Conservation (phyloP, 2,797 vertebrate species). For the Pseudochirops corinnae region DNA sequence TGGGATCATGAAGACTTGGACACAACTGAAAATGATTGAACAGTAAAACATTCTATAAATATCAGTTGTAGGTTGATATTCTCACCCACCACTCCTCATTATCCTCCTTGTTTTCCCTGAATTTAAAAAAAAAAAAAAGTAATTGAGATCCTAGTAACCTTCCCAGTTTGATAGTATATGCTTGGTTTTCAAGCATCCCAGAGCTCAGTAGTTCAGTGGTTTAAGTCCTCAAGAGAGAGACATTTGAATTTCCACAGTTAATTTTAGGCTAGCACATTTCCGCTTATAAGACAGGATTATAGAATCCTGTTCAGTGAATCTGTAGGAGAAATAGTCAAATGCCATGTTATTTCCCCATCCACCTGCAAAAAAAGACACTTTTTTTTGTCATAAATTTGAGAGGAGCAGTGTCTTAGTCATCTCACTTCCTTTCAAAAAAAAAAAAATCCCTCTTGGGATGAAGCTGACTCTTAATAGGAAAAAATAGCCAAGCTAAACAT, state of each 20-base stretch:
- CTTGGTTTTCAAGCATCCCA: neutral
- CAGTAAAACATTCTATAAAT: neutral
- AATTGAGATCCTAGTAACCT: neutral
- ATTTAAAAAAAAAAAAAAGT: neutral
- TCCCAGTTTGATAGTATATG: neutral
- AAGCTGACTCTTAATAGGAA: constrained; percentile 14
- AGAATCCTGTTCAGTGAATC: neutral
- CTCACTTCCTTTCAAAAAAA: neutral
- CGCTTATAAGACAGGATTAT: constrained; percentile 1
- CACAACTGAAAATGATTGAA: neutral
- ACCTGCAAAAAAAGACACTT: neutral
- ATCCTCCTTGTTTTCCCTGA: neutral
- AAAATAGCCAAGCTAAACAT: neutral
- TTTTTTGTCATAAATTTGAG: constrained; percentile 53
- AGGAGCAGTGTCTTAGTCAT: constrained; percentile 10
- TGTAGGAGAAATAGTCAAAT: constrained; percentile 12
- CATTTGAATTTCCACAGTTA: constrained; percentile 16
- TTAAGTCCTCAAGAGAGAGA: neutral
- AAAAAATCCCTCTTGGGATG: neutral
- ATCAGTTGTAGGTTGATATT: neutral
- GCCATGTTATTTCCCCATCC: neutral
- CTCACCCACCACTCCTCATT: neutral
- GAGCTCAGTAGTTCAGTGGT: neutral
- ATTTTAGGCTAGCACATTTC: neutral
- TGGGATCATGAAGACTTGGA: neutral